Base-by-base conservation (phyloP, 1,140 invertebrate species). In the Musca domestica region DNA sequence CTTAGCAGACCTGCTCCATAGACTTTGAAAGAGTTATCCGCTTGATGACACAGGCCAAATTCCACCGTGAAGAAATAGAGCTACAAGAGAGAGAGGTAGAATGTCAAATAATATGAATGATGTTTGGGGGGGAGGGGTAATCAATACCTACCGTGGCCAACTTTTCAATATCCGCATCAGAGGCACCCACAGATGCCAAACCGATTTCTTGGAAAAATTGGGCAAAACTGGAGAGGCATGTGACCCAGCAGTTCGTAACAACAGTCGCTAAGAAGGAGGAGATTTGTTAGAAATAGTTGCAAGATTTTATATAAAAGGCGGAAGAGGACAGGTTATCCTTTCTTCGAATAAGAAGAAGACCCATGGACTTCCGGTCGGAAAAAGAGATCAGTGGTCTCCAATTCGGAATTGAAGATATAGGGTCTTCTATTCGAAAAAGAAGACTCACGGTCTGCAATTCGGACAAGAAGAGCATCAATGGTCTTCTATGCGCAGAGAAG, bases 61-160 rank as follows among this genome's bases (percentile, higher is more conserved):
- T 98, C 96, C 52, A 99, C 94, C 0, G 97, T 98, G 82, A 99
- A 99, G 83, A 99, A 99, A 76, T 99, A 99, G 12, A 97, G 88
- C 96, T 98, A 82, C 17, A 86, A 86, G 65, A 75, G 68, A 67
- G 34, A 66, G 14, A 70, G 68, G 22, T 19, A 63, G 64, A 67
- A 15, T 34, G 20, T 47, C 3, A 46, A 27, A 22, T 14, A 22
- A 19, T 49, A 17, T 7, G 10, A 58, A 19, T 20, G 1, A 64
- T 17, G 19, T n/a, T n/a, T n/a, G n/a, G n/a, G n/a, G n/a, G n/a
- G n/a, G n/a, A n/a, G n/a, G n/a, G n/a, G n/a, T n/a, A n/a, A n/a
- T 7, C 19, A 7, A 52, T 5, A 72, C 81, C 82, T 84, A 98
- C 95, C 71, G 96, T 98, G 0, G 95, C 95, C 70, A 98, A 83